phyloP scores from a whole-genome alignment of 1,140 invertebrate genomes.

The Helicoverpa armigera region DNA sequence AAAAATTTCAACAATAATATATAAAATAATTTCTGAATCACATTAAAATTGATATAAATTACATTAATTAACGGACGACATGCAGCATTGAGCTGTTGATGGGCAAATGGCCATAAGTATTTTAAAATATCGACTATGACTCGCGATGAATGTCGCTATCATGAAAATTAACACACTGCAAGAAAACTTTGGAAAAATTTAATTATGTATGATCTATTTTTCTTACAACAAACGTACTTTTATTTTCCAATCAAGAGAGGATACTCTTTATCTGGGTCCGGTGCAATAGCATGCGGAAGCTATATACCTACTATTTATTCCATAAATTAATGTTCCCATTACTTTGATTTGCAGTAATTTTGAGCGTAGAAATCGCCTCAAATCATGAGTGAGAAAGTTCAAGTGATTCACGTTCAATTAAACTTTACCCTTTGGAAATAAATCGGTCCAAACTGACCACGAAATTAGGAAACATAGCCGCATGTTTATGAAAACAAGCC shows the following conservation, averaged over 20 bases:
- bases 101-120: slow-evolving; percentile 38
- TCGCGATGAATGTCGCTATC: slow-evolving; percentile 10
- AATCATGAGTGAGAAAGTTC: too few species aligned
- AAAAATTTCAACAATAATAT: neutral
- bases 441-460: neutral
- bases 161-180: neutral
- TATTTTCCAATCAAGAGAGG: too few species aligned
- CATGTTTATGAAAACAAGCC: neutral
- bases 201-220: too few species aligned
- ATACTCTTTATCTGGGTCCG: too few species aligned
- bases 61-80: slow-evolving; percentile 34
- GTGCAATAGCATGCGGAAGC: too few species aligned
- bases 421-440: neutral
- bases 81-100: slow-evolving; percentile 37
- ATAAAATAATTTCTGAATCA: slow-evolving; percentile 1
- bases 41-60: slow-evolving; percentile 41
- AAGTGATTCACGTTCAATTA: neutral
- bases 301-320: too few species aligned
- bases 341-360: too few species aligned
- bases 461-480: neutral
- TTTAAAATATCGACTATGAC: slow-evolving; percentile 39
- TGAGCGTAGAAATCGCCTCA: too few species aligned
- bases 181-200: neutral
- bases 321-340: too few species aligned
- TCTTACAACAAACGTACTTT: too few species aligned